A percentile compares a stretch with the other conserved stretches of the same genome.
Evolutionary conservation across 2,888 invertebrate genomes (phyloP).

Genomic region (Beris morrisii): DNA sequence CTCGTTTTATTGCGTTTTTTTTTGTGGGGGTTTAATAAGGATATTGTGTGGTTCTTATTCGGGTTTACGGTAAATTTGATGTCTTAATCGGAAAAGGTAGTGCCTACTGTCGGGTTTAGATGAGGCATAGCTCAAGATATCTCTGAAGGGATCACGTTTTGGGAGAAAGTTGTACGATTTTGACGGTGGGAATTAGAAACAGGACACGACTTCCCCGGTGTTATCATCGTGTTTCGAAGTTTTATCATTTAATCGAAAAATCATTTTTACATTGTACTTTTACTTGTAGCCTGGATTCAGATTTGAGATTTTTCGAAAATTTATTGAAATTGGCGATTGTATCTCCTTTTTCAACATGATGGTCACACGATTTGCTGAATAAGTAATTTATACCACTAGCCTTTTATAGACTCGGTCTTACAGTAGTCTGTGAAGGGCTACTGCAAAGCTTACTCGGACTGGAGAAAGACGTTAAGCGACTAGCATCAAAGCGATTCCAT

Average conservation of each 20-base stretch:
- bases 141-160: neutral
- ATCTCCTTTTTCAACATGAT: no score
- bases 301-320: no score
- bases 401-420: no score
- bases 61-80: slow-evolving; percentile 13
- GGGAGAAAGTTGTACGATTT: slow-evolving; percentile 10
- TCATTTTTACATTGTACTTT: neutral
- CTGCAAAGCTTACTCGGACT: no score
- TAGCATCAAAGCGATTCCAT: no score
- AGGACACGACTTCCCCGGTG: slow-evolving; percentile 6
- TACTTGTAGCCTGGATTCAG: no score
- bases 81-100: slow-evolving; percentile 12
- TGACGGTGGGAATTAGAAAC: slow-evolving; percentile 1
- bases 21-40: neutral
- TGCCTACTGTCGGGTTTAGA: slow-evolving; percentile 4
- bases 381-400: no score
- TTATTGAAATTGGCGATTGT: no score
- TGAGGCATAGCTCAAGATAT: neutral
- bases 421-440: no score
- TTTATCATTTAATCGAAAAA: slow-evolving; percentile 24
- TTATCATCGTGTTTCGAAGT: slow-evolving; percentile 2
- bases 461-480: no score
- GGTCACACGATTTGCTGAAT: no score
- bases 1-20: slow-evolving; percentile 8
- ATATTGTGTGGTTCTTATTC: neutral